Evolutionary conservation across 2,888 invertebrate genomes (phyloP).

Genomic region (Clanis bilineata): DNA sequence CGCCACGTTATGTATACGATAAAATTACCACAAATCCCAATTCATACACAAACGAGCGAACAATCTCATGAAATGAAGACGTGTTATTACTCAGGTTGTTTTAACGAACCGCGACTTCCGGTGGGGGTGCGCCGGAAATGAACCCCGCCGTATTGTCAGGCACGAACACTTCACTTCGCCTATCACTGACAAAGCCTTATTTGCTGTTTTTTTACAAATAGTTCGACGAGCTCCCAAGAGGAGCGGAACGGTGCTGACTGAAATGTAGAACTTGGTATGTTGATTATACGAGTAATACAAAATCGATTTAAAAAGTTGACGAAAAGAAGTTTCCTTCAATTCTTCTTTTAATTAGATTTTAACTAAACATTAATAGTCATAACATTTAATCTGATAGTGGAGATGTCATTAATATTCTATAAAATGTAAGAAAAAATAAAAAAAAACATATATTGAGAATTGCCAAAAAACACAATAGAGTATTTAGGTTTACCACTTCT

Average conservation of each 20-base stretch:
- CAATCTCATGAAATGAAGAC: background rate
- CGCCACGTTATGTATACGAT: too few species aligned
- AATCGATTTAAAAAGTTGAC: too few species aligned
- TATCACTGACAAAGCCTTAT: slow-evolving; percentile 68
- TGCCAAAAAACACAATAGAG: too few species aligned
- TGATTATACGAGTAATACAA: too few species aligned
- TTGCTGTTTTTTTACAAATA: slow-evolving; percentile 67
- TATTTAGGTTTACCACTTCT: too few species aligned
- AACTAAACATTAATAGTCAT: too few species aligned
- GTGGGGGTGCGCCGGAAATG: slow-evolving; percentile 62
- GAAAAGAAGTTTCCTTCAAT: too few species aligned
- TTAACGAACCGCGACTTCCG: slow-evolving; percentile 46
- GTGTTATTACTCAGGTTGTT: slow-evolving; percentile 39
- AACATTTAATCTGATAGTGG: too few species aligned
- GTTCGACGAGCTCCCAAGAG: slow-evolving; percentile 43
- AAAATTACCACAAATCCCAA: background rate
- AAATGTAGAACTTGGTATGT: slow-evolving; percentile 14
- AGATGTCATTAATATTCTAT: too few species aligned
- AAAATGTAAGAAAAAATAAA: too few species aligned
- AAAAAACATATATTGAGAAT: too few species aligned
- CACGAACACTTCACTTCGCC: slow-evolving; percentile 52
- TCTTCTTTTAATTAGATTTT: too few species aligned
- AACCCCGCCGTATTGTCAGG: slow-evolving; percentile 61
- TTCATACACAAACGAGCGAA: background rate
- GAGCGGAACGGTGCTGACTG: slow-evolving; percentile 38